phyloP scores from a whole-genome alignment of 1,140 invertebrate species.

The Paraescarpia echinospica region DNA sequence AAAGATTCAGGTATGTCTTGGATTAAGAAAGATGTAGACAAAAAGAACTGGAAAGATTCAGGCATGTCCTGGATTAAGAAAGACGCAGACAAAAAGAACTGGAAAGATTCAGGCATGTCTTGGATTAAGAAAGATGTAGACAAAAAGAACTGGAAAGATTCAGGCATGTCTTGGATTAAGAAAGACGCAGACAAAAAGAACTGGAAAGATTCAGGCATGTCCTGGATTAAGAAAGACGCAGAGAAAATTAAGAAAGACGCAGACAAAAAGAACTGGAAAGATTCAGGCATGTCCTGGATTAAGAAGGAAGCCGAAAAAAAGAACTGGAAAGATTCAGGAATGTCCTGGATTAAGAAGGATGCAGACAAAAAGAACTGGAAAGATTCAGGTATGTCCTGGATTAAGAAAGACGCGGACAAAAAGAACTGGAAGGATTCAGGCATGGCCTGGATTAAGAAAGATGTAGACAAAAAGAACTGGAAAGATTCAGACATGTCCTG shows the following conservation, averaged over 20 bases:
- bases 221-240: constrained; percentile 18
- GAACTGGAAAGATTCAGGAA: constrained; percentile 3
- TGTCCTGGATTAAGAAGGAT: constrained; percentile 19
- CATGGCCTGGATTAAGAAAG: constrained; percentile 17
- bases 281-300: constrained; percentile 18
- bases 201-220: constrained; percentile 16
- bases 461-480: constrained; percentile 16
- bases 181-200: constrained; percentile 4
- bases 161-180: constrained; percentile 22
- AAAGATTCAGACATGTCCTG: constrained; percentile 16
- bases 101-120: not conserved
- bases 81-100: not conserved
- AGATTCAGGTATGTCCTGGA: constrained; percentile 16
- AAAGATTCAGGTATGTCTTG: not conserved
- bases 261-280: constrained; percentile 17
- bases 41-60: not conserved
- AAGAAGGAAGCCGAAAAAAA: constrained; percentile 15
- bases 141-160: not conserved
- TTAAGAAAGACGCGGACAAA: constrained; percentile 12
- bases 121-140: not conserved
- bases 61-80: constrained; percentile 4
- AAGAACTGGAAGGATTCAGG: constrained; percentile 12
- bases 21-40: not conserved
- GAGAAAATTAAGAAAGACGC: constrained; percentile 14
- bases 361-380: constrained; percentile 7